Conservation (phyloP, 2,888 invertebrate species). For the Anorthoa munda region DNA sequence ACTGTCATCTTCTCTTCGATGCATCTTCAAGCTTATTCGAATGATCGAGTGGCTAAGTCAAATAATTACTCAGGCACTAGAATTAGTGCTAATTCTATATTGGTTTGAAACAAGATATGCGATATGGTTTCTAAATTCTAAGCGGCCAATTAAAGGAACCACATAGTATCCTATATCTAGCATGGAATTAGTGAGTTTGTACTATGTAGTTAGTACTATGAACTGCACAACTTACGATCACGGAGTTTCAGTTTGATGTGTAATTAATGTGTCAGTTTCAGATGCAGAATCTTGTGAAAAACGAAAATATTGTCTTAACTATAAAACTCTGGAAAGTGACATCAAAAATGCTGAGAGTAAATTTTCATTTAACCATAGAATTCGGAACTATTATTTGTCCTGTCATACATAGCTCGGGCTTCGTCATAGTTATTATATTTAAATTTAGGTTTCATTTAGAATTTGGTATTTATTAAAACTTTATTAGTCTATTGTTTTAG, state of each 20-base stretch:
- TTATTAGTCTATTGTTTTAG: no score
- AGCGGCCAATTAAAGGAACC: slow-evolving; percentile 11
- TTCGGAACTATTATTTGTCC: no score
- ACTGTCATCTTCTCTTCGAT: not conserved
- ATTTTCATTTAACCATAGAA: no score
- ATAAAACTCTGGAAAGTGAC: no score
- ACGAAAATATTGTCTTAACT: not conserved
- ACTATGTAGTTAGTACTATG: slow-evolving; percentile 7
- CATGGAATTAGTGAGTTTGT: slow-evolving; percentile 11
- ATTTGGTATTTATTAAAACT: no score
- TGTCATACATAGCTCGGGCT: no score
- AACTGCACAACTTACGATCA: slow-evolving; percentile 10
- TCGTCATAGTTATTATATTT: no score
- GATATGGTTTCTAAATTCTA: slow-evolving; percentile 16
- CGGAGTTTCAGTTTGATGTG: slow-evolving; percentile 24
- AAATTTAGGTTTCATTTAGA: no score
- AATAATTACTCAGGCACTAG: not conserved
- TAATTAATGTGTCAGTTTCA: slow-evolving; percentile 37
- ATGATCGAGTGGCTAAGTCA: not conserved
- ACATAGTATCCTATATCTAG: slow-evolving; percentile 7
- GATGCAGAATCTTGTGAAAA: slow-evolving; percentile 1
- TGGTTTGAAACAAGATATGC: slow-evolving; percentile 9
- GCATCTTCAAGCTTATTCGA: not conserved
- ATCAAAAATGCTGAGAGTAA: no score
- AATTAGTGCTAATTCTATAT: slow-evolving; percentile 10